These are phyloP conservation scores for Danio jaintianensis DNA, from an alignment of 2,797 vertebrate species.

Conservation along the genomic window DNA sequence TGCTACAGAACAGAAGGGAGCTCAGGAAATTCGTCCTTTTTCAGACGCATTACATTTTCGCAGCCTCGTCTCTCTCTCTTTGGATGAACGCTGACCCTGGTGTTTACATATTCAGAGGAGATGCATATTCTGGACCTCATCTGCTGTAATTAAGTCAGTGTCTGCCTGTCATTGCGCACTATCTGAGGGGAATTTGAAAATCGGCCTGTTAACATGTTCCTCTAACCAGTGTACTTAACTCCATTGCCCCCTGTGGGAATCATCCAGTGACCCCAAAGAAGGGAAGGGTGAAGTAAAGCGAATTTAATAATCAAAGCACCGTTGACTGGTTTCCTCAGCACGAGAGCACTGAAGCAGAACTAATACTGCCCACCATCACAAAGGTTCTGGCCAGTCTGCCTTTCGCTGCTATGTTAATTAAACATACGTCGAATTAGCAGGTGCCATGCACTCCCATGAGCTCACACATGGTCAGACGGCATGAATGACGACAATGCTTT, in stretches of 20 bases:
- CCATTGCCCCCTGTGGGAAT: slow-evolving; percentile 70
- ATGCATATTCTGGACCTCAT: slow-evolving; percentile 71
- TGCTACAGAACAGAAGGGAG: slow-evolving; percentile 46
- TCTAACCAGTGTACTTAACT: slow-evolving; percentile 75
- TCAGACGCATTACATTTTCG: slow-evolving; percentile 43
- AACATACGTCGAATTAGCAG: slow-evolving; percentile 74
- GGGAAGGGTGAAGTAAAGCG: slow-evolving; percentile 3
- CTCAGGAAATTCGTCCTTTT: slow-evolving; percentile 35
- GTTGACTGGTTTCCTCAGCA: slow-evolving; percentile 54
- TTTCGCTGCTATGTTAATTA: slow-evolving; percentile 82
- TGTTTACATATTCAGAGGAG: slow-evolving; percentile 64
- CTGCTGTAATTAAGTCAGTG: slow-evolving; percentile 79
- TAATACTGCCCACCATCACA: slow-evolving; percentile 68
- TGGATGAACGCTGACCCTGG: slow-evolving; percentile 44
- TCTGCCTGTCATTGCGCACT: slow-evolving; percentile 71
- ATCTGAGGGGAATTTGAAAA: slow-evolving; percentile 70
- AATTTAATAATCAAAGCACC: slow-evolving; percentile 68
- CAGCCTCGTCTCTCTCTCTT: slow-evolving; percentile 4
- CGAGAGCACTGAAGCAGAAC: slow-evolving; percentile 70
- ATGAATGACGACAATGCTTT: slow-evolving; percentile 29
- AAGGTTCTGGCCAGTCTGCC: slow-evolving; percentile 70
- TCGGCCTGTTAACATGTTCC: slow-evolving; percentile 77
- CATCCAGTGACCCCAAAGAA: slow-evolving; percentile 71
- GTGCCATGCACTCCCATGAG: slow-evolving; percentile 51
- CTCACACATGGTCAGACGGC: slow-evolving; percentile 50